phyloP scores from a whole-genome alignment of 2,113 vertebrate genomes.

The Leiothrix lutea region DNA sequence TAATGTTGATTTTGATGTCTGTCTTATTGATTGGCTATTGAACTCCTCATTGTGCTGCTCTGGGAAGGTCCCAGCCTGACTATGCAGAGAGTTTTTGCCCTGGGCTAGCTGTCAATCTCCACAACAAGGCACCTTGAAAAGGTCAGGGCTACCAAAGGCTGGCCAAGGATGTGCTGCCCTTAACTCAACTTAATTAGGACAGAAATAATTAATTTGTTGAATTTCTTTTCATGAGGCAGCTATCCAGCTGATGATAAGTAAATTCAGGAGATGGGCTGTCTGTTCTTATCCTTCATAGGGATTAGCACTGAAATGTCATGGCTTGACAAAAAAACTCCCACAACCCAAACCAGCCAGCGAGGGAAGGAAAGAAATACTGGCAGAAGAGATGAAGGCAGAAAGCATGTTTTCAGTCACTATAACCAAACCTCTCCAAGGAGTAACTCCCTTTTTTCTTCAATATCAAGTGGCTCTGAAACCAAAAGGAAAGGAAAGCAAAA shows the following conservation, averaged over 20 bases:
- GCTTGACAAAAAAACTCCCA: neutral
- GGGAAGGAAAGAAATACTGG: neutral
- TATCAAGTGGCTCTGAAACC: neutral
- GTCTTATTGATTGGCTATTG: constrained; percentile 26
- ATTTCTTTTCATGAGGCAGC: neutral
- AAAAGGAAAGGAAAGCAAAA: neutral
- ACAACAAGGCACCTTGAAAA: neutral
- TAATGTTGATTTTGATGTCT: constrained; percentile 3
- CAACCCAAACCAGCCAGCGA: neutral
- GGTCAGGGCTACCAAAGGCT: neutral
- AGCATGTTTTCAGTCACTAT: neutral
- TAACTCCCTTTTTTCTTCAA: neutral
- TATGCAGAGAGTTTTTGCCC: neutral
- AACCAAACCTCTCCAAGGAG: neutral
- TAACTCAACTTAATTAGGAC: neutral
- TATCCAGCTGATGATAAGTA: neutral
- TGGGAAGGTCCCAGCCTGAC: neutral
- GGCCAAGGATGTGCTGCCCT: neutral
- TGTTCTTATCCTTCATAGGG: neutral
- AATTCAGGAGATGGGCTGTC: neutral
- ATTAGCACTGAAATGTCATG: neutral
- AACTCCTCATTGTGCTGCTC: neutral
- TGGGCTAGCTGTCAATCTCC: constrained; percentile 7
- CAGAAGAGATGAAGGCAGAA: neutral
- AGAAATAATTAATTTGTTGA: neutral